Evolutionary conservation across 2,888 invertebrate species (phyloP).

Genomic region (Andrena camellia): DNA sequence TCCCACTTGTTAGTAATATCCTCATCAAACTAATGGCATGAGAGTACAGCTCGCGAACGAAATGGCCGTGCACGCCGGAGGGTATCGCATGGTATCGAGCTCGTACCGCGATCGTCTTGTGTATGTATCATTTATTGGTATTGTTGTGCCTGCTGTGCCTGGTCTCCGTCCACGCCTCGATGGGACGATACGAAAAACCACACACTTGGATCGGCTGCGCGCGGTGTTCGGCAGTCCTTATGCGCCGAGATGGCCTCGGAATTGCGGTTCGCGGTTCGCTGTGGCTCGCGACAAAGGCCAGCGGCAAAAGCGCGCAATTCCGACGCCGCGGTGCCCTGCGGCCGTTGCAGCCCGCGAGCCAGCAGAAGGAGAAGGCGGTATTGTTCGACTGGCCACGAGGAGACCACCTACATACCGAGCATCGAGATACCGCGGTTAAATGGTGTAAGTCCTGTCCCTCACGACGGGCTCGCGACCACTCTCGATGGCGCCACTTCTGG

Average conservation of each 20-base stretch:
- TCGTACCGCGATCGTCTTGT: slow-evolving; percentile 63
- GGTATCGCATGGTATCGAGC: slow-evolving; percentile 62
- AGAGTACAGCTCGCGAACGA: not conserved
- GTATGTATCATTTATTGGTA: slow-evolving; percentile 72
- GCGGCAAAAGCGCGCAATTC: slow-evolving; percentile 89
- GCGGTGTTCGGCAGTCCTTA: slow-evolving; percentile 87
- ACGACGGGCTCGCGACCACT: slow-evolving; percentile 70
- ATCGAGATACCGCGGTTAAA: slow-evolving; percentile 84
- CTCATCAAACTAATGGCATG: not conserved
- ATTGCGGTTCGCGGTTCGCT: slow-evolving; percentile 95
- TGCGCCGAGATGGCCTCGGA: slow-evolving; percentile 98
- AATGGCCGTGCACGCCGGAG: slow-evolving; percentile 41
- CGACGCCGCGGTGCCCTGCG: slow-evolving; percentile 78
- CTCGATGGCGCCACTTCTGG: slow-evolving; percentile 24
- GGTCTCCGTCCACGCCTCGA: slow-evolving; percentile 43
- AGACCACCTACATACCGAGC: slow-evolving; percentile 84
- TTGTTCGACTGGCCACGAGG: slow-evolving; percentile 80
- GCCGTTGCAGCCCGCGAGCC: slow-evolving; percentile 81
- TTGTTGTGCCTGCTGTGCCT: slow-evolving; percentile 73
- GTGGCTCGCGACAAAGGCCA: slow-evolving; percentile 93
- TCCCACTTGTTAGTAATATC: not conserved
- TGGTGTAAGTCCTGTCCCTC: slow-evolving; percentile 84
- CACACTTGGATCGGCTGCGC: slow-evolving; percentile 21
- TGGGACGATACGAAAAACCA: slow-evolving; percentile 25
- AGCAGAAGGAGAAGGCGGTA: slow-evolving; percentile 80